phyloP scores from a whole-genome alignment of 2,888 invertebrate species.

The Coenonympha arcania region DNA sequence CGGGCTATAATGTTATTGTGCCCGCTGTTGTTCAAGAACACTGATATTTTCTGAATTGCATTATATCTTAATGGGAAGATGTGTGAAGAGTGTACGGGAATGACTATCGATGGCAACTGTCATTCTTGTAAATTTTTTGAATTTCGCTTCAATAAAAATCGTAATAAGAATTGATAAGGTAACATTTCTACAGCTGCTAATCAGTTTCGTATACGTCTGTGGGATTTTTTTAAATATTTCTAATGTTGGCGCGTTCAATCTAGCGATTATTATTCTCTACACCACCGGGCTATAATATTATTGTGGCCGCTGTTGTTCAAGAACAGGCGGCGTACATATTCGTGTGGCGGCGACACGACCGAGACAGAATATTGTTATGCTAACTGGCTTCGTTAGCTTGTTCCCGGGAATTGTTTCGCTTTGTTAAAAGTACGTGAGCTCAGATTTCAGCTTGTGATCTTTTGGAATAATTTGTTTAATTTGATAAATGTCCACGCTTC shows the following conservation, averaged over 20 bases:
- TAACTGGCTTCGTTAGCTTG: slow-evolving; percentile 72
- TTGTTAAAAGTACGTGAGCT: slow-evolving; percentile 55
- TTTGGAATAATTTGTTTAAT: slow-evolving; percentile 49
- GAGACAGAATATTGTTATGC: slow-evolving; percentile 69
- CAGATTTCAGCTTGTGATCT: slow-evolving; percentile 54
- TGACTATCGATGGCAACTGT: too few relatives aligned
- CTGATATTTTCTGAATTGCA: too few relatives aligned
- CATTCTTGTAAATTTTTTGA: too few relatives aligned
- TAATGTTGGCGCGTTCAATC: too few relatives aligned
- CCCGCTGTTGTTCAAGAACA: slow-evolving; percentile 58
- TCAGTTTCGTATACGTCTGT: too few relatives aligned
- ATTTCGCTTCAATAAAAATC: too few relatives aligned
- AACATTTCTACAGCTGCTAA: too few relatives aligned
- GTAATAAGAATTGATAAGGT: too few relatives aligned
- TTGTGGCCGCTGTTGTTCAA: slow-evolving; percentile 53
- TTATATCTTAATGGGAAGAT: too few relatives aligned
- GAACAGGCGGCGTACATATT: slow-evolving; percentile 52
- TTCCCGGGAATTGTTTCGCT: slow-evolving; percentile 65
- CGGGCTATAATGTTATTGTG: slow-evolving; percentile 46
- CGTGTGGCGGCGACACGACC: slow-evolving; percentile 42
- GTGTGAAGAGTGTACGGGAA: too few relatives aligned
- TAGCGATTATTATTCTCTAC: too few relatives aligned
- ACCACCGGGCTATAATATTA: slow-evolving; percentile 54
- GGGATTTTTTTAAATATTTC: too few relatives aligned
- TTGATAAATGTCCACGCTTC: slow-evolving; percentile 28